Base-by-base conservation (phyloP, 2,113 vertebrate genomes). In the Marmota flaviventris region DNA sequence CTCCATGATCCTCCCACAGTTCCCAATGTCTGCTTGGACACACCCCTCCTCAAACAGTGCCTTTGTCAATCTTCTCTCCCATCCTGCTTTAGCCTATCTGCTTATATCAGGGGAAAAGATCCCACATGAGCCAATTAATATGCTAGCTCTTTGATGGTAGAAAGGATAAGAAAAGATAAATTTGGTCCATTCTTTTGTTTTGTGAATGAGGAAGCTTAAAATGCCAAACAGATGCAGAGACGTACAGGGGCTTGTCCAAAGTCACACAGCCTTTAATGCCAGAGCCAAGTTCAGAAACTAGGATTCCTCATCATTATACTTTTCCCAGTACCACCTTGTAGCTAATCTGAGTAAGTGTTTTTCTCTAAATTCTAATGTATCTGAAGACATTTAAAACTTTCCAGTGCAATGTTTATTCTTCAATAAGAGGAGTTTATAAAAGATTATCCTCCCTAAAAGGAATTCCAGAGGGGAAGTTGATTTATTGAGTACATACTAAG, bases 391-490 rank as follows among this genome's bases (percentile, higher is more conserved):
- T 72, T 58, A n/a, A 53, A 81, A 69, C 20, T 72, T 88, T 37
- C 42, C 51, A 77, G 84, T 1, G 1, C 65, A 42, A 5, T 34
- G 27, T 42, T 87, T 85, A 24, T 91, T 85, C 56, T 72, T 7
- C 88, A 91, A 67, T 78, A 53, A 88, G 48, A 93, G 48, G 67
- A 81, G 8, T 42, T 96, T 93, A 51, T 89, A 22, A 83, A 37
- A 77, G 37, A 81, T n/a, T 72, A 69, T 70, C 7, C 32, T 78
- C n/a, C 85, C 61, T 34, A 20, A 89, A 85, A 22, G 24, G 29
- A 8, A 86, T 85, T 90, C 8, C 27, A 37, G 84, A 85, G 70
- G 4, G 14, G 25, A 39, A 78, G 29, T 81, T 92, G 53, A 70
- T 72, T 96, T 90, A 81, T 45, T 34, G 25, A 77, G 61, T 65